Percentiles rank a stretch among this genome's conserved stretches.
Conservation (phyloP, 2,797 vertebrate species). For the Protonibea diacanthus region DNA sequence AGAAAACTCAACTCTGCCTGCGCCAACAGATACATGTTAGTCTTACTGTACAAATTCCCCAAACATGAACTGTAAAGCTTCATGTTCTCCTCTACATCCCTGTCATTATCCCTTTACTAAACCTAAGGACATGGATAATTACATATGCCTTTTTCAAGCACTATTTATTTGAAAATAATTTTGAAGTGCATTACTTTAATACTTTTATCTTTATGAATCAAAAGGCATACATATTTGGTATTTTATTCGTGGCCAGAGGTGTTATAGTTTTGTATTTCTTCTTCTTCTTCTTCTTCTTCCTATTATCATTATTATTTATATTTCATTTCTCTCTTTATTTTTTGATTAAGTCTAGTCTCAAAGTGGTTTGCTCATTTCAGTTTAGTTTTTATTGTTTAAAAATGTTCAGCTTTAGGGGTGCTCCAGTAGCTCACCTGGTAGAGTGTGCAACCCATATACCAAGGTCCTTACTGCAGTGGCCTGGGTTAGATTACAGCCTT, state of each 20-base stretch:
- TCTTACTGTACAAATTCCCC: background rate
- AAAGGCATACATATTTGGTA: background rate
- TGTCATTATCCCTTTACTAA: background rate
- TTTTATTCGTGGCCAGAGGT: background rate
- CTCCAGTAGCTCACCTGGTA: no score
- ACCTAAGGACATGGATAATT: background rate
- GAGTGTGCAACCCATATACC: no score
- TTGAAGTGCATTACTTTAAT: background rate
- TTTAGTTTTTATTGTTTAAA: no score
- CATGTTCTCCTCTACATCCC: background rate
- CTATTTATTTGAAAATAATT: background rate
- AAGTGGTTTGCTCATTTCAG: no score
- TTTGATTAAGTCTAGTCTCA: no score
- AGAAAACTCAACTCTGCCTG: conserved; percentile 26
- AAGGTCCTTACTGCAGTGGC: no score
- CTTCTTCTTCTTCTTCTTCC: no score
- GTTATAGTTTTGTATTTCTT: background rate
- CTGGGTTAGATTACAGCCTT: no score
- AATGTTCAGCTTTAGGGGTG: no score
- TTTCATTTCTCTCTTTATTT: no score
- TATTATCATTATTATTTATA: no score
- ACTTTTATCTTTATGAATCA: background rate
- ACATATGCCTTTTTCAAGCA: background rate
- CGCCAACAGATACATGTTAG: conserved; percentile 11
- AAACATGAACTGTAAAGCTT: conserved; percentile 11